Percentiles rank a stretch among this genome's conserved stretches.
Evolutionary conservation across 2,797 vertebrate species (phyloP).

Genomic region (Holocentrus rufus): DNA sequence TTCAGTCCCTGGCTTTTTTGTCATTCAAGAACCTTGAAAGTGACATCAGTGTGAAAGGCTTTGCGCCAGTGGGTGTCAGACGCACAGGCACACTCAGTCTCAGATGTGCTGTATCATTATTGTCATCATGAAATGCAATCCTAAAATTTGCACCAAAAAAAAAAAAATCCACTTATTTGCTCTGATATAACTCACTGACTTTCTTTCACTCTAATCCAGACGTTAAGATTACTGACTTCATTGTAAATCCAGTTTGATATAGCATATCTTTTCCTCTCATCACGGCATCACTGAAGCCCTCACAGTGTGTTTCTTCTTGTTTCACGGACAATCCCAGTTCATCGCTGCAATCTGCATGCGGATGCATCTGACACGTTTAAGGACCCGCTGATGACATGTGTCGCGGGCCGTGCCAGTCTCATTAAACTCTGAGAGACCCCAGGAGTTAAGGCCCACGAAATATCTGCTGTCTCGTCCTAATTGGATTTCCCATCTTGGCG

Average conservation of each 20-base stretch:
- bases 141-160: conserved; percentile 40
- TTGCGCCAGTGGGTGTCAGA: conserved; percentile 30
- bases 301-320: conserved; percentile 4
- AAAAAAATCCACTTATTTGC: conserved; percentile 26
- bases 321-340: conserved; percentile 28
- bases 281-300: conserved; percentile 7
- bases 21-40: conserved; percentile 41
- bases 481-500: conserved; percentile 63
- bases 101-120: conserved; percentile 33
- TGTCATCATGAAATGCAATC: conserved; percentile 44
- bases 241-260: conserved; percentile 2
- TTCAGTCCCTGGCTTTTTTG: conserved; percentile 37
- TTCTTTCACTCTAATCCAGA: conserved; percentile 27
- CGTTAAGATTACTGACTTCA: neutral
- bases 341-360: conserved; percentile 52
- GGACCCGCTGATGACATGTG: conserved; percentile 29
- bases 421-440: conserved; percentile 43
- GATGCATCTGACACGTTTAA: conserved; percentile 64
- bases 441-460: conserved; percentile 45
- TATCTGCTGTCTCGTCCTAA: conserved; percentile 59
- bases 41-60: conserved; percentile 49
- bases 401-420: conserved; percentile 28
- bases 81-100: conserved; percentile 9
- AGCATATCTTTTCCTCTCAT: neutral
- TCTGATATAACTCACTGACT: conserved; percentile 33